These are phyloP conservation scores for Pituophis catenifer DNA, from an alignment of 2,113 vertebrate genomes.

Conservation along the genomic window DNA sequence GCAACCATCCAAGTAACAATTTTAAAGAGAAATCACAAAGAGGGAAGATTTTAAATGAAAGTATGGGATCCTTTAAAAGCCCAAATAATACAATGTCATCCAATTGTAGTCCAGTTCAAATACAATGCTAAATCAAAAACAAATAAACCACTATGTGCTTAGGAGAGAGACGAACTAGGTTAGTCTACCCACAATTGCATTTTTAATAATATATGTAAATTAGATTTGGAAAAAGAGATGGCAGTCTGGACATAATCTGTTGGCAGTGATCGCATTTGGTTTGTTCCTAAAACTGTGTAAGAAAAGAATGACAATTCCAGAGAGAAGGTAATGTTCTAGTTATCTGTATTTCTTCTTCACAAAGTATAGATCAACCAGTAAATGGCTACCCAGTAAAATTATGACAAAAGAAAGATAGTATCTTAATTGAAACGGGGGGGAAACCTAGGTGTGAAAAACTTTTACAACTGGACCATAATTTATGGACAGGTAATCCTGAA, in stretches of 20 bases:
- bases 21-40: background rate
- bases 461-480: background rate
- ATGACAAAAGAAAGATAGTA: too few relatives aligned
- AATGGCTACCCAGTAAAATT: background rate
- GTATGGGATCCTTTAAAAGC: background rate
- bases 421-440: background rate
- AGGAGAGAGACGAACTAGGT: background rate
- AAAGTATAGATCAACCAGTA: background rate
- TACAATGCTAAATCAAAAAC: background rate
- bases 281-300: background rate
- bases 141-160: background rate
- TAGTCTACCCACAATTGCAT: background rate
- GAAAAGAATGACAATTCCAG: background rate
- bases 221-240: background rate
- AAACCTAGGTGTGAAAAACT: background rate
- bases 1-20: background rate
- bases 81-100: background rate
- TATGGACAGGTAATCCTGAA: background rate
- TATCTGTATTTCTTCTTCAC: background rate
- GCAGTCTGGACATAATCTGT: background rate
- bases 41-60: background rate
- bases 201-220: background rate
- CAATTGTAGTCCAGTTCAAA: background rate
- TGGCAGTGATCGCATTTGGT: background rate
- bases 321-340: background rate